Evolutionary conservation across 2,888 invertebrate species (phyloP).

Genomic region (Aleiodes testaceus): DNA sequence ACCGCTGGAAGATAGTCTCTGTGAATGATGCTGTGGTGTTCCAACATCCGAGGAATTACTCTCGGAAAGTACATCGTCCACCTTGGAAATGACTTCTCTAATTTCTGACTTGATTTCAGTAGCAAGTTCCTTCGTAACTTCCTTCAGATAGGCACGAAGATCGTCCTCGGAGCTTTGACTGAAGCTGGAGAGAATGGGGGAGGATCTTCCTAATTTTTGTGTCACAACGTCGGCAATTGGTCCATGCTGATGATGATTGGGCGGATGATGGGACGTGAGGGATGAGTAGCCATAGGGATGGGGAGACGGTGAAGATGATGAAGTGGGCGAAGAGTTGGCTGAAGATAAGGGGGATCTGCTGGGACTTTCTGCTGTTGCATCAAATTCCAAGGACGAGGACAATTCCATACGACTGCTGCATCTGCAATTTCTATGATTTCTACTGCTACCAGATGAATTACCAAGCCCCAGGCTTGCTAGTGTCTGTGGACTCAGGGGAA

Average conservation of each 20-base stretch:
- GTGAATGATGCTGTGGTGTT: constrained; percentile 65
- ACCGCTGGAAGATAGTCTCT: constrained; percentile 51
- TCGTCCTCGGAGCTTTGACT: constrained; percentile 78
- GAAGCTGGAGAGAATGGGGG: constrained; percentile 63
- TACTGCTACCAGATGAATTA: constrained; percentile 65
- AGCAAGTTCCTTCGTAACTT: constrained; percentile 85
- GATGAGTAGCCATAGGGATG: constrained; percentile 50
- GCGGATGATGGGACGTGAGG: constrained; percentile 40
- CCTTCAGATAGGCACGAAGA: constrained; percentile 83
- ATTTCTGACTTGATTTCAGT: constrained; percentile 89
- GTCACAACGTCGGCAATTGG: constrained; percentile 48
- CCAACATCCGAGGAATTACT: constrained; percentile 77
- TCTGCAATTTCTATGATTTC: constrained; percentile 76
- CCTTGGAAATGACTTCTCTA: constrained; percentile 85
- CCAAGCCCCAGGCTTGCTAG: constrained; percentile 79
- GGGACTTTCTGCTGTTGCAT: constrained; percentile 64
- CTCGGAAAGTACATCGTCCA: constrained; percentile 85
- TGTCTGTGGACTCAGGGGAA: constrained; percentile 77
- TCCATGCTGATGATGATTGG: constrained; percentile 50
- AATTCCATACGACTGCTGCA: constrained; percentile 85
- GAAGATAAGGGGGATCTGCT: constrained; percentile 64
- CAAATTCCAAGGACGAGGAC: constrained; percentile 77
- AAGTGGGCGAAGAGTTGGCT: constrained; percentile 61
- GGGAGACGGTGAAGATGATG: constrained; percentile 56
- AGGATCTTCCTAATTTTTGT: constrained; percentile 64